Percentiles rank a stretch among this genome's conserved stretches.
These are phyloP conservation scores for Pterocles gutturalis DNA, from an alignment of 2,113 vertebrate species.

Conservation along the genomic window DNA sequence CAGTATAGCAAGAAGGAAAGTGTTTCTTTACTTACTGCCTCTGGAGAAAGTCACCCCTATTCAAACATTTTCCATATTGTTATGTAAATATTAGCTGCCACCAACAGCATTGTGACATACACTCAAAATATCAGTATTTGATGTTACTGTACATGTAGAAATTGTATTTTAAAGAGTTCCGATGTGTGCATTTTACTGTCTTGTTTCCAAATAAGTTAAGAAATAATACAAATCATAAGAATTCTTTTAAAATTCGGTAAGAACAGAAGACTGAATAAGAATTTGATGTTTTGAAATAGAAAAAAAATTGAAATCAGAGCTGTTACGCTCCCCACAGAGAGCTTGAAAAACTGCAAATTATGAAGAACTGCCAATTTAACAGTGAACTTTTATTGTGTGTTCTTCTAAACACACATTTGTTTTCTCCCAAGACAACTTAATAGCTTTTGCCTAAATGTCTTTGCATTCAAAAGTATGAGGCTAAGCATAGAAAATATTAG, in stretches of 20 bases:
- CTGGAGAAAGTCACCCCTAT: background rate
- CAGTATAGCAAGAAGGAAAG: background rate
- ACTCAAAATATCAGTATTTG: background rate
- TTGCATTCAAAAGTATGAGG: background rate
- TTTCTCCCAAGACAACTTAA: background rate
- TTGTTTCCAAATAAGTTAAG: background rate
- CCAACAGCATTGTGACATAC: background rate
- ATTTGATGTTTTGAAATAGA: background rate
- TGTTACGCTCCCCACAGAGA: background rate
- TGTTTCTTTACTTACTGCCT: background rate
- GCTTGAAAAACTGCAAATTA: background rate
- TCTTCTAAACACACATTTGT: background rate
- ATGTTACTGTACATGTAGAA: background rate
- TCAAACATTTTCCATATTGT: background rate
- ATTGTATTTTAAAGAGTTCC: background rate
- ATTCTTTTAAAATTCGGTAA: background rate
- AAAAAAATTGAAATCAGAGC: background rate
- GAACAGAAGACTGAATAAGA: background rate
- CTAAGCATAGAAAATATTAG: background rate
- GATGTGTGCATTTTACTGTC: background rate
- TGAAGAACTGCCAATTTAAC: background rate
- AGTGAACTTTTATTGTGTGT: background rate
- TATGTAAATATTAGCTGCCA: background rate
- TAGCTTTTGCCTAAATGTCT: background rate
- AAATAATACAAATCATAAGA: background rate